phyloP scores from a whole-genome alignment of 2,888 invertebrate genomes.

The Piscicola geometra region DNA sequence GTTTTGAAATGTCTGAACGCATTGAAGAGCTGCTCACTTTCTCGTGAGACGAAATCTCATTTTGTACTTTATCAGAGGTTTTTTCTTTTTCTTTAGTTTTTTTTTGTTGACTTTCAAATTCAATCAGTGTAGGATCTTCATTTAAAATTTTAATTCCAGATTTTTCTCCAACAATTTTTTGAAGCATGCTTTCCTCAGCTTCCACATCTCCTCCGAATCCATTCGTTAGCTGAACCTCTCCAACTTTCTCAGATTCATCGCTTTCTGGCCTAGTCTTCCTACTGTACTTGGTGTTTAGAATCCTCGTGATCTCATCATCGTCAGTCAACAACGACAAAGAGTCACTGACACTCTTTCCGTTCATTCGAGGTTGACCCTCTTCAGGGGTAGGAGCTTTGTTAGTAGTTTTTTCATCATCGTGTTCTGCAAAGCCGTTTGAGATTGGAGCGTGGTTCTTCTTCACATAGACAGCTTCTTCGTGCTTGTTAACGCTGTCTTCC shows the following conservation, averaged over 20 bases:
- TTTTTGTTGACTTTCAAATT: not conserved
- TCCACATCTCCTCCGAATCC: not conserved
- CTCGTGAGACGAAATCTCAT: no score
- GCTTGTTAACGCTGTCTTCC: not conserved
- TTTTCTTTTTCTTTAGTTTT: not conserved
- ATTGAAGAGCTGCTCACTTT: not conserved
- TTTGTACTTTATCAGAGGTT: no score
- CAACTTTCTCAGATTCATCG: conserved; percentile 2
- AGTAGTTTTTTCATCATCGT: not conserved
- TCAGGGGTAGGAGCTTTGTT: not conserved
- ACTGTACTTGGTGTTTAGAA: not conserved
- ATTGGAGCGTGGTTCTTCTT: not conserved
- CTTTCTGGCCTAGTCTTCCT: no score
- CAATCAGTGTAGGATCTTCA: no score
- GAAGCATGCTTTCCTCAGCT: not conserved
- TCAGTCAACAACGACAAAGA: not conserved
- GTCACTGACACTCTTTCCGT: not conserved
- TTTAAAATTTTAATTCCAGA: no score
- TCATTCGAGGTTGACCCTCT: not conserved
- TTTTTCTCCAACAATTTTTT: no score
- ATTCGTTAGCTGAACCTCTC: not conserved
- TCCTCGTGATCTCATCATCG: not conserved
- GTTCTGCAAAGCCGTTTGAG: not conserved
- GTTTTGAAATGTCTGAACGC: not conserved
- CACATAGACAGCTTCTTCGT: not conserved